A percentile compares a stretch with the other conserved stretches of the same genome.
Conservation (phyloP, 2,888 invertebrate genomes). For the Alentia gelatinosa region DNA sequence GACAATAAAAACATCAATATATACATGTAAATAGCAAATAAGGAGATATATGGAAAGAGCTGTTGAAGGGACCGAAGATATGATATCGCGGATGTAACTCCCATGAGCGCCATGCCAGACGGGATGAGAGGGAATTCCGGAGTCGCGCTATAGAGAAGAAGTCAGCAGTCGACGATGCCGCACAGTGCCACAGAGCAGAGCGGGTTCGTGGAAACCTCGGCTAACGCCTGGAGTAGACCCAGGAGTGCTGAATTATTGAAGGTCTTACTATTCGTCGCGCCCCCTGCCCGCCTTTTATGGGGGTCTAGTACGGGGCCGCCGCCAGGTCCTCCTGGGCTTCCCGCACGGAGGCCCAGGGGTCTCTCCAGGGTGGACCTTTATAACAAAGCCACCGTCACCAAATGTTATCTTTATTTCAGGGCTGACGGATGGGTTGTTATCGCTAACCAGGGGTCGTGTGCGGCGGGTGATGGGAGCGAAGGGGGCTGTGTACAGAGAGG, state of each 20-base stretch:
- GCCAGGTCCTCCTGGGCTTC: not conserved
- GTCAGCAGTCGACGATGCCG: not conserved
- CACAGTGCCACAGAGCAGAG: not conserved
- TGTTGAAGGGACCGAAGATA: too few relatives aligned
- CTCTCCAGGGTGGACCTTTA: not conserved
- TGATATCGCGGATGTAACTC: too few relatives aligned
- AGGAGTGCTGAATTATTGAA: not conserved
- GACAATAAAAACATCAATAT: too few relatives aligned
- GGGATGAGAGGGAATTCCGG: too few relatives aligned
- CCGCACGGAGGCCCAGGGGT: not conserved
- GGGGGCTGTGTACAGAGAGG: too few relatives aligned
- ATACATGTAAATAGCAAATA: too few relatives aligned
- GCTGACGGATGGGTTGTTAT: slow-evolving; percentile 2
- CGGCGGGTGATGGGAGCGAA: not conserved
- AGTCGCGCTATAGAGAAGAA: too few relatives aligned
- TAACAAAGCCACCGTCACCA: slow-evolving; percentile 5
- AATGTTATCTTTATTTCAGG: slow-evolving; percentile 8
- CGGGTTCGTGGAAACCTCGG: not conserved
- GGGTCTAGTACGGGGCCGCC: not conserved
- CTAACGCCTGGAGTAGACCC: not conserved
- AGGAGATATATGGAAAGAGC: too few relatives aligned
- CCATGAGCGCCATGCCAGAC: too few relatives aligned
- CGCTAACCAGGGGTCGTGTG: not conserved
- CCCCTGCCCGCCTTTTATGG: not conserved
- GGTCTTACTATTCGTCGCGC: not conserved